These are phyloP conservation scores for Pygmarrhopalites habei DNA, from an alignment of 1,140 invertebrate species.

Conservation along the genomic window DNA sequence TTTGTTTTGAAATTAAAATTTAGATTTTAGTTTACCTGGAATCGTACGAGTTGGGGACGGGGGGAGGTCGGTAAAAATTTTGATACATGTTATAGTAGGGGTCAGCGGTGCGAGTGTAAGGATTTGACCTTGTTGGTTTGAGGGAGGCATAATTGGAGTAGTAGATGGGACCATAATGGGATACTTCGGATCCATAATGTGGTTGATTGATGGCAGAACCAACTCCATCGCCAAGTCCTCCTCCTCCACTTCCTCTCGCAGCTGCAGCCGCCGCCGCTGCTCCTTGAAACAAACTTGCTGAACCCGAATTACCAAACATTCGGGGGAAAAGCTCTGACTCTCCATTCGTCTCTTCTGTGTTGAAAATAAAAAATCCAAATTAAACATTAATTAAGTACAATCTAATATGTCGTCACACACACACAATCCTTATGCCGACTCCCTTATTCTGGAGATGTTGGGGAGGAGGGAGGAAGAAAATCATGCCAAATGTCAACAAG, in stretches of 20 bases:
- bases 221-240: conserved; percentile 5
- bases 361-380: neutral
- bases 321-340: conserved; percentile 22
- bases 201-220: conserved; percentile 43
- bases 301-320: conserved; percentile 19
- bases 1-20: too few species aligned
- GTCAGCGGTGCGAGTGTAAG: conserved; percentile 19
- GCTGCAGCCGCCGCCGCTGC: conserved; percentile 9
- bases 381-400: neutral
- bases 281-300: conserved; percentile 15
- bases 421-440: neutral
- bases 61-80: conserved; percentile 33
- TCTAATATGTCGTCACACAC: neutral
- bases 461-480: too few species aligned
- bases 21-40: conserved; percentile 32
- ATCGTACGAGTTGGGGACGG: conserved; percentile 35
- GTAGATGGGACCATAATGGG: conserved; percentile 50
- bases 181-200: conserved; percentile 45
- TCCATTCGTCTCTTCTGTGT: conserved; percentile 13
- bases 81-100: conserved; percentile 38
- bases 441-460: too few species aligned
- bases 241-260: conserved; percentile 5
- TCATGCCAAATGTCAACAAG: too few species aligned
- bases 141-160: conserved; percentile 41
- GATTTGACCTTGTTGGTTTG: conserved; percentile 12